Conservation (phyloP, 2,113 vertebrate species). For the Rhinichthys klamathensis region DNA sequence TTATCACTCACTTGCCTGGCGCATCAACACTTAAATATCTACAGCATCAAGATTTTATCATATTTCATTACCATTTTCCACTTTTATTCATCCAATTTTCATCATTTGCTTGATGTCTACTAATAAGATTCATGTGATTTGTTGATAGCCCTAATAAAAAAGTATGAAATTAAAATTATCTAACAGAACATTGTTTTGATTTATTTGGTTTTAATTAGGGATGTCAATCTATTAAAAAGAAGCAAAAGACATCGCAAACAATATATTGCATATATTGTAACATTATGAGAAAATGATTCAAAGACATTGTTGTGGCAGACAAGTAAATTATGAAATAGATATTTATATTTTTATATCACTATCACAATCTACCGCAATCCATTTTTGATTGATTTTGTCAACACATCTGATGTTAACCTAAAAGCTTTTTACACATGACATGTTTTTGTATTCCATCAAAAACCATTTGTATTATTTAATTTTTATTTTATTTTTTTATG, state of each 20-base stretch:
- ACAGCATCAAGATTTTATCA: not conserved
- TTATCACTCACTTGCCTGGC: not conserved
- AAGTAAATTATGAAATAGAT: not conserved
- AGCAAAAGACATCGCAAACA: not conserved
- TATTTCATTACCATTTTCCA: constrained; percentile 25
- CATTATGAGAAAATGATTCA: not conserved
- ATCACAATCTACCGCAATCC: not conserved
- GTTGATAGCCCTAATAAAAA: not conserved
- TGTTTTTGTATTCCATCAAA: too few species aligned
- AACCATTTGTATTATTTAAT: too few species aligned
- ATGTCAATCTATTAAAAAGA: not conserved
- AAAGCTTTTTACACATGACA: too few species aligned
- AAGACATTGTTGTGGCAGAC: not conserved
- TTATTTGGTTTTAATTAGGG: not conserved
- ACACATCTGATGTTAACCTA: not conserved
- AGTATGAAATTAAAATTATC: not conserved
- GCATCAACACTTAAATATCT: not conserved
- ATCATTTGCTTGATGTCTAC: not conserved
- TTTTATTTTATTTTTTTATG: too few species aligned
- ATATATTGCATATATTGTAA: not conserved
- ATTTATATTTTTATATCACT: not conserved
- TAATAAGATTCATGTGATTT: not conserved
- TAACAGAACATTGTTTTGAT: not conserved
- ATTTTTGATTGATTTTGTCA: not conserved
- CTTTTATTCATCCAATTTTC: not conserved